A percentile compares a stretch with the other conserved stretches of the same genome.
phyloP scores from a whole-genome alignment of 2,113 vertebrate genomes.

The Oceanodroma tethys region DNA sequence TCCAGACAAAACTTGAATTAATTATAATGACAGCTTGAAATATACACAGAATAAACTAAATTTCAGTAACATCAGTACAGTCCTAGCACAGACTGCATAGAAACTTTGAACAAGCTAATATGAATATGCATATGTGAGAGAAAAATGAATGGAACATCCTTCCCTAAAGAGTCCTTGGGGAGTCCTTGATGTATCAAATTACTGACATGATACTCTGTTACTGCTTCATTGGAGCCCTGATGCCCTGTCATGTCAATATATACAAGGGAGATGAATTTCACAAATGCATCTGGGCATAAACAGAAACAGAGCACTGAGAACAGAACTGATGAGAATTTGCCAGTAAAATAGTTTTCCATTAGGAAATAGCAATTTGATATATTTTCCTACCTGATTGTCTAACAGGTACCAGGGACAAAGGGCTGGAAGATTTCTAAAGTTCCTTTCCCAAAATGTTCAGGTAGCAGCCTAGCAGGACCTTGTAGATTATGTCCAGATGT shows the following conservation, averaged over 20 bases:
- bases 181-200: slow-evolving; percentile 36
- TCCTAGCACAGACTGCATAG: neutral
- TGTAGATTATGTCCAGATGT: neutral
- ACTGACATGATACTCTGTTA: neutral
- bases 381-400: neutral
- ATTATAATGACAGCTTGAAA: neutral
- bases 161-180: neutral
- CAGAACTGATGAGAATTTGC: neutral
- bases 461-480: neutral
- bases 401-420: neutral
- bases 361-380: neutral
- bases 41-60: neutral
- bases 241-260: neutral
- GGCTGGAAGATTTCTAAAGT: neutral
- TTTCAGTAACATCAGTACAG: neutral
- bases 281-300: neutral
- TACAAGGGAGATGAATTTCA: neutral
- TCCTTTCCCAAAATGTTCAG: neutral
- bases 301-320: neutral
- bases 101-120: neutral
- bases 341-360: neutral
- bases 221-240: neutral
- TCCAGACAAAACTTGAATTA: neutral
- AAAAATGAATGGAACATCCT: neutral
- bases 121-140: neutral